These are phyloP conservation scores for Lapara coniferarum DNA, from an alignment of 2,888 invertebrate species.

Conservation along the genomic window DNA sequence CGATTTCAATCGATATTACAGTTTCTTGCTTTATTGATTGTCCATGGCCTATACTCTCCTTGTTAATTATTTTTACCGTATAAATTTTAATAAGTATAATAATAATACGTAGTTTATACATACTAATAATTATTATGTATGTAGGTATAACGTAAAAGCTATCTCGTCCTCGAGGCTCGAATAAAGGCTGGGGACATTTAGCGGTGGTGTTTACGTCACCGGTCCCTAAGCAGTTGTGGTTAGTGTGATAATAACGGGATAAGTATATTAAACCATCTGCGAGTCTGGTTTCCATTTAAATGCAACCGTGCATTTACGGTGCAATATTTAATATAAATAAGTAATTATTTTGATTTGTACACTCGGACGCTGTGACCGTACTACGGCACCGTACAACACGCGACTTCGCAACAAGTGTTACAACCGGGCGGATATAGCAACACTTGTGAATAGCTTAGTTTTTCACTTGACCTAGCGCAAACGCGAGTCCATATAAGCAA, in stretches of 20 bases:
- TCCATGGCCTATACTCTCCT: too few species aligned
- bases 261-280: background rate
- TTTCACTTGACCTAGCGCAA: constrained; percentile 62
- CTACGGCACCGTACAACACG: background rate
- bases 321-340: background rate
- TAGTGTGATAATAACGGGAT: background rate
- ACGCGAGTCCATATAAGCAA: constrained; percentile 39
- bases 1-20: too few species aligned
- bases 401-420: constrained; percentile 22
- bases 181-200: background rate
- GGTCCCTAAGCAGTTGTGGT: background rate
- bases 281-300: background rate
- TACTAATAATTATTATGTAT: background rate
- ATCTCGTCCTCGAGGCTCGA: background rate
- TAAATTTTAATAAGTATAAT: too few species aligned
- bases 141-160: background rate
- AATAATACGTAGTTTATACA: too few species aligned
- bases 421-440: constrained; percentile 48
- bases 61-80: too few species aligned
- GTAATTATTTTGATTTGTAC: background rate
- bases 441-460: constrained; percentile 38
- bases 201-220: background rate
- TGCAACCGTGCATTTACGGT: background rate
- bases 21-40: too few species aligned
- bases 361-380: background rate